Evolutionary conservation across 2,797 vertebrate genomes (phyloP).

Genomic region (Falco peregrinus): DNA sequence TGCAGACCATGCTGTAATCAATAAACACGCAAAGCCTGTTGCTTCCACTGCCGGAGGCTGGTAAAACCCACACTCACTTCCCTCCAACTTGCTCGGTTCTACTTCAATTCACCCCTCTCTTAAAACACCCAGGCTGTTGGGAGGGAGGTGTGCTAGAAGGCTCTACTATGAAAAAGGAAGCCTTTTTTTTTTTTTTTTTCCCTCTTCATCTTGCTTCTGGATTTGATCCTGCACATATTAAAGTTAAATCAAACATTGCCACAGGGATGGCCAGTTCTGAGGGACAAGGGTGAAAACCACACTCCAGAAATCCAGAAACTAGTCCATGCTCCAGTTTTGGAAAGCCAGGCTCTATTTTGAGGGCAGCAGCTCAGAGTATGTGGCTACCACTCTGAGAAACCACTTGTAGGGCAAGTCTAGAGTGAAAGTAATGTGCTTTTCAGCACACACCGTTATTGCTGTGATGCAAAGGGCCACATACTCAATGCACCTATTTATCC

Average conservation of each 20-base stretch:
- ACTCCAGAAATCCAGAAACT: neutral
- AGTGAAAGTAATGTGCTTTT: neutral
- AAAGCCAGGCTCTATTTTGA: neutral
- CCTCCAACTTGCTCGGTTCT: neutral
- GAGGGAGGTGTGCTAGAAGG: neutral
- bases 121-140: neutral
- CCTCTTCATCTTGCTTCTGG: neutral
- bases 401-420: neutral
- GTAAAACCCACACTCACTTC: neutral
- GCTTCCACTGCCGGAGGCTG: neutral
- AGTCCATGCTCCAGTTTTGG: neutral
- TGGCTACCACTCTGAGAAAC: neutral
- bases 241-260: neutral
- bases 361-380: neutral
- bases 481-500: neutral
- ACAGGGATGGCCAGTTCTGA: neutral
- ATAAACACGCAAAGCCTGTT: slow-evolving; percentile 12
- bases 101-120: neutral
- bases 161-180: neutral
- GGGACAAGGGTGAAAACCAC: neutral
- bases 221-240: neutral
- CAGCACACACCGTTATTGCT: neutral
- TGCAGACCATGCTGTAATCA: neutral
- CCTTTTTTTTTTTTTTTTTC: neutral
- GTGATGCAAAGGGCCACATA: neutral